Percentiles rank a stretch among this genome's conserved stretches.
phyloP scores from a whole-genome alignment of 2,113 vertebrate genomes.

The Psephotus haematonotus region DNA sequence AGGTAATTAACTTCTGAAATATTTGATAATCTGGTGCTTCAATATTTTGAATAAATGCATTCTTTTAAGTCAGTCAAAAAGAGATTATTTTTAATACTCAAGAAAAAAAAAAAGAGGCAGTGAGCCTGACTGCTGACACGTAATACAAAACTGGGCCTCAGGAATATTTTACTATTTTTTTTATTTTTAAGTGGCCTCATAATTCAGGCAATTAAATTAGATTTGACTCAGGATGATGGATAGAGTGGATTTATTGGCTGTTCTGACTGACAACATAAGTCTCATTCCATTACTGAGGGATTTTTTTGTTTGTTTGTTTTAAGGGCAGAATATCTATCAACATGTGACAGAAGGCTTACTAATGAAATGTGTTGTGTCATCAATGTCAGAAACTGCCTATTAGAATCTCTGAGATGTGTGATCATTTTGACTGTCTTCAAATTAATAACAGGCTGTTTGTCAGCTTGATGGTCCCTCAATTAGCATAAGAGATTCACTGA shows the following conservation, averaged over 20 bases:
- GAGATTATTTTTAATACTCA: background rate
- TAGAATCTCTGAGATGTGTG: conserved; percentile 8
- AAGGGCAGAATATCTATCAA: conserved; percentile 2
- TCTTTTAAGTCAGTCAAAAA: background rate
- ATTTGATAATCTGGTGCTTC: background rate
- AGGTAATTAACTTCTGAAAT: background rate
- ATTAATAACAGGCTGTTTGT: conserved; percentile 20
- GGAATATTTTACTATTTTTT: background rate
- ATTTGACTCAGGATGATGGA: background rate
- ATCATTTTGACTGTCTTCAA: conserved; percentile 40
- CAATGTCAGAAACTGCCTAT: background rate
- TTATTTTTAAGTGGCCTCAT: background rate
- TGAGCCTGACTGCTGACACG: background rate
- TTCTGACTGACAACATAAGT: background rate
- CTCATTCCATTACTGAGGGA: background rate
- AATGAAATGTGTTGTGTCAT: conserved; percentile 51
- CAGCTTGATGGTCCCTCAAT: conserved; percentile 14
- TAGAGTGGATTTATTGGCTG: background rate
- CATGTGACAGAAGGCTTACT: conserved; percentile 15
- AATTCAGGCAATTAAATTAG: conserved; percentile 7
- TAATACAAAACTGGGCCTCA: background rate
- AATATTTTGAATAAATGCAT: background rate
- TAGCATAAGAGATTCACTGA: background rate
- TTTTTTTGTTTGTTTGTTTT: background rate
- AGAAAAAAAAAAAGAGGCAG: background rate